Base-by-base conservation (phyloP, 2,797 vertebrate genomes). In the Mormyrus proboscirostris region DNA sequence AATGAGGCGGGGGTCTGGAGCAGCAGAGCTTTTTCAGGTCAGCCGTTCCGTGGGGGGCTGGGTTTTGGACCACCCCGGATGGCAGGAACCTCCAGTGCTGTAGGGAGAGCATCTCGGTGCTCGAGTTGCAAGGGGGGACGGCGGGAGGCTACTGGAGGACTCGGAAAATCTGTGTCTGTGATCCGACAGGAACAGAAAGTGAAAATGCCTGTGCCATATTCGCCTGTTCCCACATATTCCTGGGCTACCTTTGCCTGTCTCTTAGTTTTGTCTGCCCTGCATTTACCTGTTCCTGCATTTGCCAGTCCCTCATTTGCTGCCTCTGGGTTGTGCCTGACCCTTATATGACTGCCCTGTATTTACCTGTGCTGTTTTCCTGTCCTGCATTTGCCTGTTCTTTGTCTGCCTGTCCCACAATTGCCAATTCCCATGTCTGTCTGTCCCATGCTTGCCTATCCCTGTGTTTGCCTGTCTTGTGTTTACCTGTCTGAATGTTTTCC, bases 11-110 rank as follows among this genome's bases (percentile, higher is more conserved):
- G 57, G 55, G 57, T 88, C 88, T 88, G 51, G 89, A 90, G 89
- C 82, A 88, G 85, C 83, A 76, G 85, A 85, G 90, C 88, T 92
- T 90, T 90, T 89, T 88, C 90, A 89, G 89, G 90, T 90, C 91
- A 90, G 89, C 82, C 59, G 76, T 25, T 73, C 88, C 85, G 22
- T 87, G 62, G 59, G 88, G 76, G 12, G 53, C 90, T 88, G 88
- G 33, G 84, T 88, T 53, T 91, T 22, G 85, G 89, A 91, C 83
- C 90, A 91, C 92, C 92, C 93, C 69, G 41, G 88, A 3, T 82
- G 84, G 90, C 16, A 89, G 89, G 53, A 76, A 88, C 49, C 65
- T 29, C 16, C 53, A 22, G 49, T 44, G 51, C 88, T 2, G 84
- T 82, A 50, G 82, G 88, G 47, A 55, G 87, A 22, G 33, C n/a